phyloP scores from a whole-genome alignment of 2,888 invertebrate genomes.

The Sipha maydis region DNA sequence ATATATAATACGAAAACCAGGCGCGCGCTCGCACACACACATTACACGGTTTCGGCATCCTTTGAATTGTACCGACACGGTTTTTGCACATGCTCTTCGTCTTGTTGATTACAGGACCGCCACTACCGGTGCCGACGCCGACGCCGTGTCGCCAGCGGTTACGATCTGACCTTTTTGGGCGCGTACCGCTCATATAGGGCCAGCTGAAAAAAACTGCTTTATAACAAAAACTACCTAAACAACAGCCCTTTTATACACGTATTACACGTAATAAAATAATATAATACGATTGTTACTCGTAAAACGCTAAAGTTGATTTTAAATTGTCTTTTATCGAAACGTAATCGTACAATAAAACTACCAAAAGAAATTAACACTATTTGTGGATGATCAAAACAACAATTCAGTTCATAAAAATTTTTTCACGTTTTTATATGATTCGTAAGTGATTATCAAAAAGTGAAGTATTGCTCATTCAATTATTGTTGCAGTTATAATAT shows the following conservation, averaged over 20 bases:
- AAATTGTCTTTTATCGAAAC: neutral
- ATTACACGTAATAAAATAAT: neutral
- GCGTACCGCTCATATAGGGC: neutral
- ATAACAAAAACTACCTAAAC: neutral
- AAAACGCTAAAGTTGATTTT: neutral
- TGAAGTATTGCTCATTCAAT: too few species aligned
- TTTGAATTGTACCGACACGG: conserved; percentile 52
- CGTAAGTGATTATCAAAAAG: too few species aligned
- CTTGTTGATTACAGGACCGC: conserved; percentile 41
- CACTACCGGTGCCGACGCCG: neutral
- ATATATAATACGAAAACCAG: conserved; percentile 16
- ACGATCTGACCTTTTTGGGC: conserved; percentile 35
- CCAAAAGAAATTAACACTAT: too few species aligned
- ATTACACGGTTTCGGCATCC: conserved; percentile 20
- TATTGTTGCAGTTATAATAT: too few species aligned
- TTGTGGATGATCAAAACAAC: too few species aligned
- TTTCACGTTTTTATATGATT: too few species aligned
- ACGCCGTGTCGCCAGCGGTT: conserved; percentile 7
- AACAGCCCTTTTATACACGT: neutral
- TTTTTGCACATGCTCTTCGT: conserved; percentile 55
- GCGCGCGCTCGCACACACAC: neutral
- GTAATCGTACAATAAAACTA: too few species aligned
- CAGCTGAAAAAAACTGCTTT: conserved; percentile 35
- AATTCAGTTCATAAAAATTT: too few species aligned
- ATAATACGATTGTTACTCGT: neutral